Evolutionary conservation across 2,888 invertebrate species (phyloP).

Genomic region (Rotaria sp.): DNA sequence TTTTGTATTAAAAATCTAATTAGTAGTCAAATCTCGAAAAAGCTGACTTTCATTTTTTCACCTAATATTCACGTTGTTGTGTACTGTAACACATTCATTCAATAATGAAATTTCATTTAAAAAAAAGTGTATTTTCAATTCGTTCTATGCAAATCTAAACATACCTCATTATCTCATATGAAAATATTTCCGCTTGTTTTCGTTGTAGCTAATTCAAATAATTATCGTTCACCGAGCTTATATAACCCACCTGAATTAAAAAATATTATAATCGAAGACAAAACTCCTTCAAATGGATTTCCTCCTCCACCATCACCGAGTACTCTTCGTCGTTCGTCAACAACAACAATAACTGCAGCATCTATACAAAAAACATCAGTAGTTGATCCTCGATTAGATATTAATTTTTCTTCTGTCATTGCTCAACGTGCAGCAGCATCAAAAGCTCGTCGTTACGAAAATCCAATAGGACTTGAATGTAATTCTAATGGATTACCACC

Average conservation of each 20-base stretch:
- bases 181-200: neutral
- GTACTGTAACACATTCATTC: no score
- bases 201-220: neutral
- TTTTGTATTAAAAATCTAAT: no score
- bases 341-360: neutral
- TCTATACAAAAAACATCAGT: neutral
- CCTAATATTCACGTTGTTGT: no score
- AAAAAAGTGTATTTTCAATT: no score
- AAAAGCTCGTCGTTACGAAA: conserved; percentile 37
- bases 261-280: conserved; percentile 12
- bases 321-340: neutral
- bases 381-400: conserved; percentile 16
- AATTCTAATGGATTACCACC: neutral
- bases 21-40: no score
- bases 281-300: neutral
- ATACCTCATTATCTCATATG: no score
- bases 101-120: no score
- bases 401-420: conserved; percentile 35
- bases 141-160: no score
- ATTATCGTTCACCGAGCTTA: neutral
- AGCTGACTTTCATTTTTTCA: no score
- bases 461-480: neutral
- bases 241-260: neutral
- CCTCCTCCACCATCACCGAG: conserved; percentile 16
- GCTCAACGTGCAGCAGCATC: conserved; percentile 38